Evolutionary conservation across 2,797 vertebrate species (phyloP), one percentile per base, ranked within the genome.

Genomic region (Eulemur mongoz): DNA sequence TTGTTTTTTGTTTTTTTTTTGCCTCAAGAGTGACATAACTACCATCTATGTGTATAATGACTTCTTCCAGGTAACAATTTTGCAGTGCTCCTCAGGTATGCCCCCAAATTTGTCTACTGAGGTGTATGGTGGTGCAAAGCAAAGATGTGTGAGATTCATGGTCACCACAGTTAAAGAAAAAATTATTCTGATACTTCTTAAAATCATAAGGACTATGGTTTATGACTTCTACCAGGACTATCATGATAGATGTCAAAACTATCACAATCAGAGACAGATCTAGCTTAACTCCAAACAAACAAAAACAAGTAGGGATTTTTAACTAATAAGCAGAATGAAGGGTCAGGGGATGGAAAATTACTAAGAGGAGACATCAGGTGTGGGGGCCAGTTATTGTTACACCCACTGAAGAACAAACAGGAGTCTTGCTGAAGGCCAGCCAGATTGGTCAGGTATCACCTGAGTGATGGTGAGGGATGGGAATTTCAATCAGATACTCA

Each of bases 381-480:
- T 22, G 14, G 9, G 4, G 20, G 10, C 1, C 43, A 1, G 7
- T 61, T 65, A 32, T 14, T 14, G 30, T 4, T 27, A 80, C 48
- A 48, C 14, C 11, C 32, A 61, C 10, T 14, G 9, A 25, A 2
- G 30, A 38, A 9, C 32, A 9, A 18, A 15, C 10, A 32, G 25
- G 22, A 17, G 12, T 65, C 45, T 23, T 89, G 70, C 57, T 50
- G 17, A 22, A 92, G 12, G 32, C 32, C 48, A 14, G 20, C 9
- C 1, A 25, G 23, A 14, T 18, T 50, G 25, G 54, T 72, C n/a
- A 48, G 30, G 4, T 23, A 35, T 38, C 20, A 18, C 12, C 15
- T 27, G 12, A 25, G 0, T 0, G 13, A 12, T 23, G 9, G 1
- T 48, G 3, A 43, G 12, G 6, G 13, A 1, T 18, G 35, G 73